phyloP scores from a whole-genome alignment of 2,888 invertebrate species.

The Caenorhabditis afra region DNA sequence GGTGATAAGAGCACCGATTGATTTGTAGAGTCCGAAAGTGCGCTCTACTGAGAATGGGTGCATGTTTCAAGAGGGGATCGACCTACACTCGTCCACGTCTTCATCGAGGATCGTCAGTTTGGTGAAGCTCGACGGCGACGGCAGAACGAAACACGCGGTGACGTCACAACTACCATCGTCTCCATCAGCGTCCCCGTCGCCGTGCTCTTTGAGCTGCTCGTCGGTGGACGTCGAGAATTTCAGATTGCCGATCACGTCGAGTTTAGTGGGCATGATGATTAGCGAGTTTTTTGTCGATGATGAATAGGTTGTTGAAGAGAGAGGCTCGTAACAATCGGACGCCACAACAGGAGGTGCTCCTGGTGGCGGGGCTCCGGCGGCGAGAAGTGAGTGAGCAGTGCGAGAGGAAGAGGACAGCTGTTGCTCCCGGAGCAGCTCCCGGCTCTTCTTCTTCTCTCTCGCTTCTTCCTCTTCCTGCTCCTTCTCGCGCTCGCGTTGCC shows the following conservation, averaged over 20 bases:
- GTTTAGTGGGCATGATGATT: constrained; percentile 38
- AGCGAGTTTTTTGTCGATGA: neutral
- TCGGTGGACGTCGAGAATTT: constrained; percentile 41
- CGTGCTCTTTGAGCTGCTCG: constrained; percentile 4
- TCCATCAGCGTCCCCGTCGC: too few species aligned
- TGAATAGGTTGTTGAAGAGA: neutral
- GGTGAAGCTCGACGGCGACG: constrained; percentile 53
- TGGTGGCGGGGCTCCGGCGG: constrained; percentile 10
- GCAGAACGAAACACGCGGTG: constrained; percentile 60
- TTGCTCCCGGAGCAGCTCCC: constrained; percentile 4
- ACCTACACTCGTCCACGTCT: constrained; percentile 29
- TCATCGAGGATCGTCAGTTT: constrained; percentile 50
- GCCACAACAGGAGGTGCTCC: neutral
- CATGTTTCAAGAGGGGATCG: too few species aligned
- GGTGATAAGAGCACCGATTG: constrained; percentile 5
- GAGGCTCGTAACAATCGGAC: constrained; percentile 6
- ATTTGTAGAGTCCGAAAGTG: neutral
- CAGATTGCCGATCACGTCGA: constrained; percentile 56
- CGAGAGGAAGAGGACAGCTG: constrained; percentile 27
- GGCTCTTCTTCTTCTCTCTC: constrained; percentile 2
- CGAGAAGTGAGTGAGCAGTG: neutral
- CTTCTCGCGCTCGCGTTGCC: constrained; percentile 36
- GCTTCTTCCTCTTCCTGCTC: constrained; percentile 5
- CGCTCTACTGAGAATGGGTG: neutral
- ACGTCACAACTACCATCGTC: constrained; percentile 54